phyloP scores from a whole-genome alignment of 2,888 invertebrate genomes.

The Isoperla grammatica region DNA sequence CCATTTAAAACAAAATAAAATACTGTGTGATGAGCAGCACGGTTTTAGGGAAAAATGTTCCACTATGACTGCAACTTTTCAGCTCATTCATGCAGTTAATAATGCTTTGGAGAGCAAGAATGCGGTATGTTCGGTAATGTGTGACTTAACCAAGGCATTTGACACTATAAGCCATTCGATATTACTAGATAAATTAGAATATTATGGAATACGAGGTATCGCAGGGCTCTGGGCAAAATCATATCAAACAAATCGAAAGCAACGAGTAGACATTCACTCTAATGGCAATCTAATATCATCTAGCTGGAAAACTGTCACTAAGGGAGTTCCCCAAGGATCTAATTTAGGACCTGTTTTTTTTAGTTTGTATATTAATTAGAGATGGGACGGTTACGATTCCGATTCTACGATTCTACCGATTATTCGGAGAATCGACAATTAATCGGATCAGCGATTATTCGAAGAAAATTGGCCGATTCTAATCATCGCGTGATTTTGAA shows the following conservation, averaged over 20 bases:
- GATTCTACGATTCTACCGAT: too few species aligned
- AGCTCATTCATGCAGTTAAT: neutral
- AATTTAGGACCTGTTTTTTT: constrained; percentile 1
- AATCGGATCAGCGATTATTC: too few species aligned
- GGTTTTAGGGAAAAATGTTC: neutral
- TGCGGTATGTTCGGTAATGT: too few species aligned
- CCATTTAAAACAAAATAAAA: neutral
- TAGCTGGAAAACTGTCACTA: neutral
- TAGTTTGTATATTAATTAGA: neutral
- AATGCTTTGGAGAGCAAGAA: neutral
- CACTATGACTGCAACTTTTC: neutral
- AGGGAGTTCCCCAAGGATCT: constrained; percentile 5
- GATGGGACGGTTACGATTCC: too few species aligned
- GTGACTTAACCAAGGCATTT: too few species aligned
- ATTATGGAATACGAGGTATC: constrained; percentile 4
- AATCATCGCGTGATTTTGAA: too few species aligned
- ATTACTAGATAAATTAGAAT: neutral
- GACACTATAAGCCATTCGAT: too few species aligned
- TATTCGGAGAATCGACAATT: too few species aligned
- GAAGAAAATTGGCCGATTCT: too few species aligned
- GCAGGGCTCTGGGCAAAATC: neutral
- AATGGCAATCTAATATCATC: neutral
- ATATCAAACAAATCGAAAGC: neutral
- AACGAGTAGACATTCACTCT: constrained; percentile 5
- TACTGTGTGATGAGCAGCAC: neutral